These are phyloP conservation scores for Mesorhabditis sp. DNA, from an alignment of 2,888 invertebrate species.

Conservation along the genomic window DNA sequence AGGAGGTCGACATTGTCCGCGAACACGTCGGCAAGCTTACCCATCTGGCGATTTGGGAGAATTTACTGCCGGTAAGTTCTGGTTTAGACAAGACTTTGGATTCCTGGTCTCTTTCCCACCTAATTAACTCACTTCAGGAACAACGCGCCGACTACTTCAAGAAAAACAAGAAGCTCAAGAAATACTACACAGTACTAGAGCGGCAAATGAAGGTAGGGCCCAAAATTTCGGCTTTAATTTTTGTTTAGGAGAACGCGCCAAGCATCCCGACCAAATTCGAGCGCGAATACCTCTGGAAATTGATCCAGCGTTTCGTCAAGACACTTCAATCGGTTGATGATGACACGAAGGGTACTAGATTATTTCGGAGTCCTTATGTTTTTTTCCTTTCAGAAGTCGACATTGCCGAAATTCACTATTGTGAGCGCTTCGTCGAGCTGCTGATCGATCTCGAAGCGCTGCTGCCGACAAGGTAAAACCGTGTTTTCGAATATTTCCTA, in stretches of 20 bases:
- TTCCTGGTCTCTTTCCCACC: not conserved
- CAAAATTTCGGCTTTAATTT: constrained; percentile 18
- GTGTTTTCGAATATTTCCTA: constrained; percentile 5
- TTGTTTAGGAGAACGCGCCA: constrained; percentile 9
- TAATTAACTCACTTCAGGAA: constrained; percentile 17
- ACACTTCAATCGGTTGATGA: constrained; percentile 70
- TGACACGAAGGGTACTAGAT: constrained; percentile 26
- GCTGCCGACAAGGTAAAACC: constrained; percentile 74
- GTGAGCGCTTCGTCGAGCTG: constrained; percentile 90
- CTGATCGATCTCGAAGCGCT: constrained; percentile 92
- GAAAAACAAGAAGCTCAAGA: constrained; percentile 65
- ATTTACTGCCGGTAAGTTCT: constrained; percentile 70
- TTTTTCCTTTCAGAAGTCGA: constrained; percentile 50
- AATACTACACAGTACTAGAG: constrained; percentile 24
- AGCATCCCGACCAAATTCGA: constrained; percentile 32
- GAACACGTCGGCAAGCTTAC: constrained; percentile 86
- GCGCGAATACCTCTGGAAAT: constrained; percentile 75
- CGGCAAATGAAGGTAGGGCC: constrained; percentile 8
- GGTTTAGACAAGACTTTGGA: constrained; percentile 58
- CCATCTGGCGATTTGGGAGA: constrained; percentile 85
- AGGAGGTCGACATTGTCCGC: constrained; percentile 85
- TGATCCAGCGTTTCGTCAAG: constrained; percentile 82
- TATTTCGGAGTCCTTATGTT: constrained; percentile 11
- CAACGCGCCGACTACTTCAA: constrained; percentile 81
- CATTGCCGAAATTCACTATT: constrained; percentile 69